These are phyloP conservation scores for Chiloscyllium punctatum DNA, from an alignment of 2,797 vertebrate genomes.

Conservation along the genomic window DNA sequence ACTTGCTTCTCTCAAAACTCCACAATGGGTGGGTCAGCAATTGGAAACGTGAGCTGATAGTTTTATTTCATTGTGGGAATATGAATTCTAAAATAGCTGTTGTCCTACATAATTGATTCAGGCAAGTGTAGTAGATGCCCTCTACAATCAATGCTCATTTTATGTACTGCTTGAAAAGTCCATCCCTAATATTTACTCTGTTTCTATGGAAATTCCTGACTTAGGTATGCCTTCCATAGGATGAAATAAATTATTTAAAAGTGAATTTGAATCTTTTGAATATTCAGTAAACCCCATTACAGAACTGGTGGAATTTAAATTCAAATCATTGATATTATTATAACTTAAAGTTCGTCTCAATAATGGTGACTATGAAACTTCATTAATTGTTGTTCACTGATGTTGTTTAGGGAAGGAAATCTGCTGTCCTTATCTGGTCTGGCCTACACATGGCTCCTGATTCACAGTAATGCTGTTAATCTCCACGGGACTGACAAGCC, in stretches of 20 bases:
- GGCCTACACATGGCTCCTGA: too few species aligned
- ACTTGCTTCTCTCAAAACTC: too few species aligned
- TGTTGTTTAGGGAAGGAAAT: too few species aligned
- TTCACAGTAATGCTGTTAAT: too few species aligned
- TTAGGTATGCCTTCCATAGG: background rate
- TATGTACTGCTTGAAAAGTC: background rate
- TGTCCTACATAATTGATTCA: background rate
- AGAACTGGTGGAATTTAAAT: too few species aligned
- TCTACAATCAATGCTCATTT: background rate
- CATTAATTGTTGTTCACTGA: too few species aligned
- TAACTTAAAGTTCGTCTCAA: too few species aligned
- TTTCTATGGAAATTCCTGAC: background rate
- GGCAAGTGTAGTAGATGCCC: background rate
- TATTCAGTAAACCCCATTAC: background rate
- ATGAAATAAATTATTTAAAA: background rate
- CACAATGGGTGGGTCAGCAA: background rate
- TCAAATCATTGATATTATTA: too few species aligned
- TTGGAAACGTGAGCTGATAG: background rate
- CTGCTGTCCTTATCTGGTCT: too few species aligned
- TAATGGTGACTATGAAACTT: too few species aligned
- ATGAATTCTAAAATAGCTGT: background rate
- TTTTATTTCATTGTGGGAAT: background rate
- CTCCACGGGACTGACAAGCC: too few species aligned
- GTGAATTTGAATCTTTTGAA: background rate
- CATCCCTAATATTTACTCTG: background rate